Conservation (phyloP, 2,888 invertebrate species). For the Caenorhabditis japonica region DNA sequence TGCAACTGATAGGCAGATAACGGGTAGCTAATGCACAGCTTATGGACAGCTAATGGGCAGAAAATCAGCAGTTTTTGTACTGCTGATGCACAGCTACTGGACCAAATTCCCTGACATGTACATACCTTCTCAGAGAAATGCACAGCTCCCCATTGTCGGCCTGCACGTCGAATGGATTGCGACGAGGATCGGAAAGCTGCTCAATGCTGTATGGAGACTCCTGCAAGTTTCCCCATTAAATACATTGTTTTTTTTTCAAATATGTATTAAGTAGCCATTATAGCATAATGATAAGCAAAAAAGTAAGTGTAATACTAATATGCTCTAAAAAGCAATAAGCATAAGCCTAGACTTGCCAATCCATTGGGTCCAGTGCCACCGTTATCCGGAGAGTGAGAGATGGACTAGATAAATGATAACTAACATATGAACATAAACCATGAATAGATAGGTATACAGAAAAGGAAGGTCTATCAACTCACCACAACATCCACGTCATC, state of each 20-base stretch:
- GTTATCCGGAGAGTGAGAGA: constrained; percentile 44
- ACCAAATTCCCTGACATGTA: background rate
- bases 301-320: constrained; percentile 19
- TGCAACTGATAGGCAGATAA: no score
- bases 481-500: constrained; percentile 73
- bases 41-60: no score
- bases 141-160: constrained; percentile 76
- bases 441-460: background rate
- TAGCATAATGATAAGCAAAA: constrained; percentile 1
- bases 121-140: constrained; percentile 63
- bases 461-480: no score
- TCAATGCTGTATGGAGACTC: constrained; percentile 73
- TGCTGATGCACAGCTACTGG: background rate
- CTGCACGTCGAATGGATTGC: constrained; percentile 76
- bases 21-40: no score
- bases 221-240: no score
- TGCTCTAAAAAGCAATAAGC: constrained; percentile 23
- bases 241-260: no score
- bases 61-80: no score
- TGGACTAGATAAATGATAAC: constrained; percentile 27
- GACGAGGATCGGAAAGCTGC: constrained; percentile 74
- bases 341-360: constrained; percentile 50
- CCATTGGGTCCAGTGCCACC: constrained; percentile 41
- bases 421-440: background rate
- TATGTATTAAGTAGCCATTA: no score